A percentile compares a stretch with the other conserved stretches of the same genome.
These are phyloP conservation scores for Bryconaethiops microstoma DNA, from an alignment of 2,797 vertebrate genomes.

Conservation along the genomic window DNA sequence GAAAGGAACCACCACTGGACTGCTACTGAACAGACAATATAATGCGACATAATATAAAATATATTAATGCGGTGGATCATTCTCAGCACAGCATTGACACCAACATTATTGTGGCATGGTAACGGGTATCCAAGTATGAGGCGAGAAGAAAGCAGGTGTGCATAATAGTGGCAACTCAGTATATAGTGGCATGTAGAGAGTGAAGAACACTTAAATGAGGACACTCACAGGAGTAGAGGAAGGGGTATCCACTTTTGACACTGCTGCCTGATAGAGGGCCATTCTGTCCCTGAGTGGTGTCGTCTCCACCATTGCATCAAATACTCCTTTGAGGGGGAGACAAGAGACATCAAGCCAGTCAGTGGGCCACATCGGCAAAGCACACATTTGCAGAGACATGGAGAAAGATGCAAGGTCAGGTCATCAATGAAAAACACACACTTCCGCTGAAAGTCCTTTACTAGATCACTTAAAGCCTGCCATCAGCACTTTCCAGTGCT, in stretches of 20 bases:
- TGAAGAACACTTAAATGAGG: neutral
- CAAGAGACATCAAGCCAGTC: slow-evolving; percentile 31
- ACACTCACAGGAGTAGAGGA: slow-evolving; percentile 68
- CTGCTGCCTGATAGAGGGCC: slow-evolving; percentile 93
- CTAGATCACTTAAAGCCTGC: neutral
- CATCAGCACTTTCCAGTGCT: slow-evolving; percentile 39
- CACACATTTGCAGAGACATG: neutral
- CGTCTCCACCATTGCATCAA: slow-evolving; percentile 74
- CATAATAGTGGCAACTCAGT: neutral
- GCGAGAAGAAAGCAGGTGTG: neutral
- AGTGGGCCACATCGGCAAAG: neutral
- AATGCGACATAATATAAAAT: too few relatives aligned
- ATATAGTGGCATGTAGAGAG: neutral
- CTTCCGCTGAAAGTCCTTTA: slow-evolving; percentile 17
- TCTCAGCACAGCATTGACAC: neutral
- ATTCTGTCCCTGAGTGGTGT: slow-evolving; percentile 91
- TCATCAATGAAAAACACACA: slow-evolving; percentile 21
- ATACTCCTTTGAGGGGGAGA: slow-evolving; percentile 3
- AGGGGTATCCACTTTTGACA: slow-evolving; percentile 84
- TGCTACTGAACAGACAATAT: neutral
- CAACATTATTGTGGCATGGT: neutral
- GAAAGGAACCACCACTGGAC: neutral
- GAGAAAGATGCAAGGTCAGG: slow-evolving; percentile 28
- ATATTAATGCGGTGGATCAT: neutral
- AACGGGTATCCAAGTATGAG: neutral